Conservation (phyloP, 1,140 invertebrate genomes). For the Pseudoatta argentina region DNA sequence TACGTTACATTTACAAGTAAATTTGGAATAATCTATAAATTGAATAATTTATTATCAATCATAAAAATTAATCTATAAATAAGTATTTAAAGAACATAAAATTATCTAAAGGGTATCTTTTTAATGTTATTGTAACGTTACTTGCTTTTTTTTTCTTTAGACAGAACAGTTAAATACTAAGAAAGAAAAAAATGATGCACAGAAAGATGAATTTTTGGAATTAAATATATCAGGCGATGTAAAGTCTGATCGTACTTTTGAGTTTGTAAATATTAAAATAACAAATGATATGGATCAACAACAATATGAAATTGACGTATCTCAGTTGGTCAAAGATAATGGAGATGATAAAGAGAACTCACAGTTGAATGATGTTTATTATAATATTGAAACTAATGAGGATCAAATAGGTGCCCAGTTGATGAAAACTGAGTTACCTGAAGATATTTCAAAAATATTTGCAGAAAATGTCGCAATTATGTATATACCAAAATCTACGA, state of each 20-base stretch:
- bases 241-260: background rate
- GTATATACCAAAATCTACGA: slow-evolving; percentile 69
- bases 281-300: background rate
- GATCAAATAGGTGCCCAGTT: background rate
- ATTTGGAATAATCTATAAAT: background rate
- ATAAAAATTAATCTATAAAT: background rate
- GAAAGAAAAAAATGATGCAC: background rate
- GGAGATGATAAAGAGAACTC: background rate
- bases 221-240: background rate
- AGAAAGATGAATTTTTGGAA: slow-evolving; percentile 13
- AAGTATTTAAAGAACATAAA: background rate
- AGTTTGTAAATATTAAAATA: slow-evolving; percentile 1
- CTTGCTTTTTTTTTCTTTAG: slow-evolving; percentile 27
- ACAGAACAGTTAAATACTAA: slow-evolving; percentile 20
- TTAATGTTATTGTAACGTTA: background rate
- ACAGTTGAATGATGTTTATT: slow-evolving; percentile 7
- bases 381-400: background rate
- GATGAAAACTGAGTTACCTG: slow-evolving; percentile 61
- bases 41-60: background rate
- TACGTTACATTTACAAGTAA: background rate
- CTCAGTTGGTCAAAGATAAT: slow-evolving; percentile 22
- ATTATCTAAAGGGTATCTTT: background rate
- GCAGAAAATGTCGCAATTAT: slow-evolving; percentile 70
- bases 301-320: slow-evolving; percentile 36
- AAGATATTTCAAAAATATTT: slow-evolving; percentile 66